Conservation (phyloP, 2,113 vertebrate genomes). For the Hydropotes inermis region DNA sequence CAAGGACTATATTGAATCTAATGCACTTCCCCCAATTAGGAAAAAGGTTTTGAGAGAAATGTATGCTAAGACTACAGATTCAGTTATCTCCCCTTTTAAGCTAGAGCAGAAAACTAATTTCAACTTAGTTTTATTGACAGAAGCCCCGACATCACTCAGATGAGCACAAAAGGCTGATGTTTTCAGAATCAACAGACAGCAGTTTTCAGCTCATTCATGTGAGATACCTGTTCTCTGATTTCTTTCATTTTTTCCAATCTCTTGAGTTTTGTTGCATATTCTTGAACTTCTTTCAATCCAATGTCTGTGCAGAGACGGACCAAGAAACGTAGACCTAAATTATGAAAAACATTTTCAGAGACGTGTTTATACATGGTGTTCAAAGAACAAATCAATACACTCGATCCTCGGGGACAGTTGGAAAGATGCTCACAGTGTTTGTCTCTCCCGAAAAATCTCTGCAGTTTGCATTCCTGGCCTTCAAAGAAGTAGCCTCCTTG, state of each 20-base stretch:
- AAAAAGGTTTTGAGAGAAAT: slow-evolving; percentile 1
- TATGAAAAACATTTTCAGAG: slow-evolving; percentile 42
- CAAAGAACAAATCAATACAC: background rate
- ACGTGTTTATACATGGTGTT: background rate
- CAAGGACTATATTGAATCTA: background rate
- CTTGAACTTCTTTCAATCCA: slow-evolving; percentile 94
- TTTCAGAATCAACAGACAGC: slow-evolving; percentile 48
- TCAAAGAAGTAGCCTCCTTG: background rate
- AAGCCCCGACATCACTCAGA: background rate
- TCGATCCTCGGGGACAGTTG: background rate
- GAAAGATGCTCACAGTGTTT: background rate
- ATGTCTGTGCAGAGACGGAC: slow-evolving; percentile 95
- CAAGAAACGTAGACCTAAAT: slow-evolving; percentile 90
- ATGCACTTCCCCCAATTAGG: background rate
- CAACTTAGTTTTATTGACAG: background rate
- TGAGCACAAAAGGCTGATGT: slow-evolving; percentile 23
- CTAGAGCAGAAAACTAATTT: background rate
- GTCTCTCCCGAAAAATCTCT: background rate
- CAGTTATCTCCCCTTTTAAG: background rate
- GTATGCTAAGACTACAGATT: slow-evolving; percentile 6
- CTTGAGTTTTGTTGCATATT: slow-evolving; percentile 94
- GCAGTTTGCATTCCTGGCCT: background rate
- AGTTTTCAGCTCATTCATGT: background rate
- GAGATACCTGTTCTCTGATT: slow-evolving; percentile 91
- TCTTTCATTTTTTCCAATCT: slow-evolving; percentile 97